A percentile compares a stretch with the other conserved stretches of the same genome.
Conservation (phyloP, 2,797 vertebrate genomes). For the Manis pentadactyla region DNA sequence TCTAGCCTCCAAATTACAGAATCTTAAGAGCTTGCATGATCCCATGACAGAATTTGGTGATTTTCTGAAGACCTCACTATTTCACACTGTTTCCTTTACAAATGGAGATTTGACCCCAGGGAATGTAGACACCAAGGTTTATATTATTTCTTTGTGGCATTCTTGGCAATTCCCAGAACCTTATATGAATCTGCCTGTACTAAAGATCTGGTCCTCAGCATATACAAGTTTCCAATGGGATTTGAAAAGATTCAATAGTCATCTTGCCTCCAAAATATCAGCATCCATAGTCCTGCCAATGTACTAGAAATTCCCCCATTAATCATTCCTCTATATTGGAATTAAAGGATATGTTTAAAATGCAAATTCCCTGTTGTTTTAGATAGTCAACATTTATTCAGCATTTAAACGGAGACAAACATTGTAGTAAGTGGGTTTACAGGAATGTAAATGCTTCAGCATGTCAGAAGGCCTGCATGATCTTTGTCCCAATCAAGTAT, state of each 20-base stretch:
- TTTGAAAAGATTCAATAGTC: conserved; percentile 36
- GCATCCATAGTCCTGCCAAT: not conserved
- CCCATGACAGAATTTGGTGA: not conserved
- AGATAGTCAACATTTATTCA: not conserved
- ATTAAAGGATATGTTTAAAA: conserved; percentile 3
- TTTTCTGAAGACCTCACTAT: conserved; percentile 7
- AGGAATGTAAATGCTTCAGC: not conserved
- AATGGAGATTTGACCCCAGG: not conserved
- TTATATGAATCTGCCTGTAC: not conserved
- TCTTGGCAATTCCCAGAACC: not conserved
- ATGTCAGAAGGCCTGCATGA: not conserved
- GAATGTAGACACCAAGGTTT: not conserved
- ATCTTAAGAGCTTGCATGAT: not conserved
- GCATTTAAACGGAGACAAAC: not conserved
- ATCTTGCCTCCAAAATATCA: not conserved
- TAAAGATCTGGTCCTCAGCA: not conserved
- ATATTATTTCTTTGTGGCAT: not conserved
- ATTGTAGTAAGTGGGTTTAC: not conserved
- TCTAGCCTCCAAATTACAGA: not conserved
- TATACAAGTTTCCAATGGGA: not conserved
- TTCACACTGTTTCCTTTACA: conserved; percentile 23
- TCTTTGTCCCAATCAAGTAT: not conserved
- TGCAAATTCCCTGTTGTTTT: not conserved
- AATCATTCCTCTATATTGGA: not conserved
- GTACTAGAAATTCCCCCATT: not conserved